Base-by-base conservation (phyloP, 2,888 invertebrate species). In the Coecobrya sp. region DNA sequence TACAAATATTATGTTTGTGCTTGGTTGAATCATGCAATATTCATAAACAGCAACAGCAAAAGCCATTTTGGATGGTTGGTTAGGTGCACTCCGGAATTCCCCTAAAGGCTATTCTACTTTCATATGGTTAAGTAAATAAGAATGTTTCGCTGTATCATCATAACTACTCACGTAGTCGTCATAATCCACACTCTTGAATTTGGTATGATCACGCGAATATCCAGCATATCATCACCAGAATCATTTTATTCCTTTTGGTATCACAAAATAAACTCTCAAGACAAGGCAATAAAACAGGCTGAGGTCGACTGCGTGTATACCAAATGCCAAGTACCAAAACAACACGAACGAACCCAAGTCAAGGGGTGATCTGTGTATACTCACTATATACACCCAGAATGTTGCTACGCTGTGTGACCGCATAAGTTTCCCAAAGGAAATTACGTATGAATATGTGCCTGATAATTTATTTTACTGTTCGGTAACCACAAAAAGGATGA, bases 341-440 rank as follows among this genome's bases (percentile, higher is more conserved):
- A 27, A 73, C 36, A 73, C 11, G 16, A 22, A 13, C 62, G 62
- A 10, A n/a, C n/a, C n/a, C n/a, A 65, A 27, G 62, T 27, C 13
- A 25, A 65, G 13, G 19, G 27, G 25, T 22, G 49, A 49, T 13
- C 49, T 49, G 4, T 13, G 13, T 13, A 49, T 42, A 42, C 5
- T 42, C 8, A 42, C n/a, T 81, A 22, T 81, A 36, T 45, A 45
- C 81, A 81, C 27, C 19, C 55, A n/a, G n/a, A n/a, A n/a, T n/a
- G n/a, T n/a, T n/a, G 22, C 68, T 25, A 59, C 68, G 59, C 76
- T 52, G 79, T 65, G 86, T 55, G 86, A 91, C 91, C 91, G 42
- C 89, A 89, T 25, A 68, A 86, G 42, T 86, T 86, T 91, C 91
- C 91, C 91, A 91, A 55, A 91, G 91, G 91, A 91, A 91, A 91